A percentile compares a stretch with the other conserved stretches of the same genome.
phyloP scores from a whole-genome alignment of 2,888 invertebrate genomes.

The Atethmia centrago region DNA sequence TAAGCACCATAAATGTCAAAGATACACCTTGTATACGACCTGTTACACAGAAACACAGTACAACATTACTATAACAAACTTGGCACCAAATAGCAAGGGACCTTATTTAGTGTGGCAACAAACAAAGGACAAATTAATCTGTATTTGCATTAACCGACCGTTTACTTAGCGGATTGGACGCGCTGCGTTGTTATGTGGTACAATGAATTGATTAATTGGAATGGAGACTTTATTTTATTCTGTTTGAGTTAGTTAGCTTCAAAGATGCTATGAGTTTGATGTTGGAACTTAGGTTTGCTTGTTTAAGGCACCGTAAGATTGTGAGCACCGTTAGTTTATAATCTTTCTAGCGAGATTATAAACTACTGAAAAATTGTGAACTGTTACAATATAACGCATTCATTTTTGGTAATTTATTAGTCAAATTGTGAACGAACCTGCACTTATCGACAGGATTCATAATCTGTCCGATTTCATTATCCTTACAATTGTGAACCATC shows the following conservation, averaged over 20 bases:
- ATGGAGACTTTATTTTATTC: constrained; percentile 38
- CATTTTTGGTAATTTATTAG: too few species aligned
- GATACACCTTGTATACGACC: neutral
- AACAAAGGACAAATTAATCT: constrained; percentile 50
- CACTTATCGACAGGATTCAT: too few species aligned
- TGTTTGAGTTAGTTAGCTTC: neutral
- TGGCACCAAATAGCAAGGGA: constrained; percentile 37
- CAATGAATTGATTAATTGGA: constrained; percentile 47
- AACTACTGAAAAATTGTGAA: too few species aligned
- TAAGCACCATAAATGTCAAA: neutral
- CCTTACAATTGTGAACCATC: too few species aligned
- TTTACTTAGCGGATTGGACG: constrained; percentile 61
- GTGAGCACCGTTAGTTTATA: too few species aligned
- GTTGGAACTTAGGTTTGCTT: neutral
- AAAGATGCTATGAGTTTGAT: neutral
- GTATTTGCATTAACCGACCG: constrained; percentile 54
- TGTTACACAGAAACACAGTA: neutral
- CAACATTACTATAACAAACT: constrained; percentile 3
- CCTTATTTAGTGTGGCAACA: constrained; percentile 36
- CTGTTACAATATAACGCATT: too few species aligned
- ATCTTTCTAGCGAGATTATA: too few species aligned
- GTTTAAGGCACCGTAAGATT: too few species aligned
- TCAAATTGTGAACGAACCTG: too few species aligned
- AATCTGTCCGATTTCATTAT: too few species aligned
- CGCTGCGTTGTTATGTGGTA: constrained; percentile 29